phyloP scores from a whole-genome alignment of 1,140 invertebrate genomes.

The Potamilus streckersoni region DNA sequence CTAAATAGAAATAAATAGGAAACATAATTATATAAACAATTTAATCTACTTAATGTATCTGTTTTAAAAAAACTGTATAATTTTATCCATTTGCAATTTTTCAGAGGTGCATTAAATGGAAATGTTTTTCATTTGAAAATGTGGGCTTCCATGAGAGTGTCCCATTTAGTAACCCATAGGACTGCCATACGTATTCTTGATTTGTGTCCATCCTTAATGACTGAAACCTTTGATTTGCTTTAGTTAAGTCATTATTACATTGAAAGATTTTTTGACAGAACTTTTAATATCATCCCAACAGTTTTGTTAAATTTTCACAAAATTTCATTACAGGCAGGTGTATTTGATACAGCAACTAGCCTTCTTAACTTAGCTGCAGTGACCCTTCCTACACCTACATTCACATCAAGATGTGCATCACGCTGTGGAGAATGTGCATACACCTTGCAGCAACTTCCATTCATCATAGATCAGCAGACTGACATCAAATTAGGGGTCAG shows the following conservation, averaged over 20 bases:
- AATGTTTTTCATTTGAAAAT: too few relatives aligned
- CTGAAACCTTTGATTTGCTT: background rate
- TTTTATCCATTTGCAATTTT: too few relatives aligned
- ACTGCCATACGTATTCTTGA: background rate
- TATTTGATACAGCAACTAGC: constrained; percentile 33
- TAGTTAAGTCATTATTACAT: background rate
- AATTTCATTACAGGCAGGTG: constrained; percentile 40
- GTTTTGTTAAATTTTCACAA: background rate
- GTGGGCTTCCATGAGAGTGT: too few relatives aligned
- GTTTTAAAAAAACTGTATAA: too few relatives aligned
- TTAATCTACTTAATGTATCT: too few relatives aligned
- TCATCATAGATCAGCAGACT: constrained; percentile 28
- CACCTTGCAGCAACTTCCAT: constrained; percentile 30
- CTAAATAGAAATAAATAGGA: too few relatives aligned
- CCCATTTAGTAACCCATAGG: background rate
- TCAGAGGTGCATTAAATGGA: too few relatives aligned
- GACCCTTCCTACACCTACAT: constrained; percentile 3
- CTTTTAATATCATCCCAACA: background rate
- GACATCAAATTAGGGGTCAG: constrained; percentile 55
- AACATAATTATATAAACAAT: too few relatives aligned
- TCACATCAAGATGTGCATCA: constrained; percentile 35
- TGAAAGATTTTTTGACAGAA: background rate
- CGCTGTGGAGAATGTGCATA: constrained; percentile 50
- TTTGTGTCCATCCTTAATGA: background rate
- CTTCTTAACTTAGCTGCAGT: constrained; percentile 19